A percentile compares a stretch with the other conserved stretches of the same genome.
These are phyloP conservation scores for Drosophila multiciliata DNA, from an alignment of 2,888 invertebrate species.

Conservation along the genomic window DNA sequence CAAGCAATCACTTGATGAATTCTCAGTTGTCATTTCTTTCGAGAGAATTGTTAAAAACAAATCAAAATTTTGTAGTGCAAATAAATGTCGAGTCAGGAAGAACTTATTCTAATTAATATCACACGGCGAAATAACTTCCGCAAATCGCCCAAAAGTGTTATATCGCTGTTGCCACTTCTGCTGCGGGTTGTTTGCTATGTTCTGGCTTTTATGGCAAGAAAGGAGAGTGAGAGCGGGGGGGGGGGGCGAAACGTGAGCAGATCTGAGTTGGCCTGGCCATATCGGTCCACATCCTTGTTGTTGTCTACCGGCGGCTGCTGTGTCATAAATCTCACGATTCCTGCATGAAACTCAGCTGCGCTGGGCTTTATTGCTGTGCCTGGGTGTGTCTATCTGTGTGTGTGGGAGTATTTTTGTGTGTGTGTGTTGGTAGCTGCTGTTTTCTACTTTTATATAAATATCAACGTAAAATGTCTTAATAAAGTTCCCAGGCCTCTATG, in stretches of 20 bases:
- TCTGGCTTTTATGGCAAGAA: constrained; percentile 56
- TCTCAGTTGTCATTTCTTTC: constrained; percentile 8
- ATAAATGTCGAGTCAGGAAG: constrained; percentile 2
- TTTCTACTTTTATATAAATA: constrained; percentile 73
- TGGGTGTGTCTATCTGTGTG: constrained; percentile 18
- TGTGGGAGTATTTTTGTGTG: constrained; percentile 18
- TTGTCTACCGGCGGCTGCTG: constrained; percentile 26
- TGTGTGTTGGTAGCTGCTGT: constrained; percentile 32
- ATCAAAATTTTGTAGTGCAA: constrained; percentile 21
- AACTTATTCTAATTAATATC: constrained; percentile 56
- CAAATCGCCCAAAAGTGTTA: constrained; percentile 47
- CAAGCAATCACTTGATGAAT: background rate
- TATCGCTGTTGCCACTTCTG: background rate
- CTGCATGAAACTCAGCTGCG: constrained; percentile 77
- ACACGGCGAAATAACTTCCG: constrained; percentile 20
- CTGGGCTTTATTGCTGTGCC: constrained; percentile 69
- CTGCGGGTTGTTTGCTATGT: background rate
- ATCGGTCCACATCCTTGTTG: constrained; percentile 15
- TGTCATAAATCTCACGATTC: constrained; percentile 80
- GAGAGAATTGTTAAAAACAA: constrained; percentile 7
- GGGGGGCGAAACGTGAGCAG: constrained; percentile 41
- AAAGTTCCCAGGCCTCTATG: constrained; percentile 61
- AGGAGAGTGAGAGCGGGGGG: constrained; percentile 6
- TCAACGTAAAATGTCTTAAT: constrained; percentile 80
- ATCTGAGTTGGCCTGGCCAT: constrained; percentile 15